A percentile compares a stretch with the other conserved stretches of the same genome.
Conservation (phyloP, 1,140 invertebrate species). For the Polyergus mexicanus region DNA sequence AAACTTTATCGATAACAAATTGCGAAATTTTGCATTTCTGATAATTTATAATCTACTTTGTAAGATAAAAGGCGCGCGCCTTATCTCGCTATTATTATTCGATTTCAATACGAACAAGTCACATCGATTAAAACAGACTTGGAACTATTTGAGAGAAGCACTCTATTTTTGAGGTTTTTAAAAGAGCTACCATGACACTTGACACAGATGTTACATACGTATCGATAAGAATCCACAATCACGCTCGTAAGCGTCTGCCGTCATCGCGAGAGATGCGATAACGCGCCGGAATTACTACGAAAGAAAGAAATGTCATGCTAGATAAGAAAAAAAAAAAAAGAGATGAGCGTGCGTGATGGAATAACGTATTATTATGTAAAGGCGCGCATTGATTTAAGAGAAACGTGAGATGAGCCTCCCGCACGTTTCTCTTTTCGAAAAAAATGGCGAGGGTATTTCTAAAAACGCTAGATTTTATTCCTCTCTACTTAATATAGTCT, state of each 20-base stretch:
- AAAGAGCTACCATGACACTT: not conserved
- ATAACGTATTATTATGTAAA: conserved; percentile 22
- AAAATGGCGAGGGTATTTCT: not conserved
- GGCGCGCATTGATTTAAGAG: not conserved
- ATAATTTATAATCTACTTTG: conserved; percentile 16
- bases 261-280: not conserved
- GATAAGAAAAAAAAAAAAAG: not conserved
- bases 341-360: not conserved
- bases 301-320: conserved; percentile 4
- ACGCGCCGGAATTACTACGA: conserved; percentile 3
- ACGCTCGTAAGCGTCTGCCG: not conserved
- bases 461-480: not conserved
- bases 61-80: not conserved
- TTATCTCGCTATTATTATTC: not conserved
- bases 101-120: not conserved
- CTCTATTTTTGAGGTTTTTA: not conserved
- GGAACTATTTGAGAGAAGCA: too few relatives aligned
- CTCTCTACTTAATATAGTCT: not conserved
- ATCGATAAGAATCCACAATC: not conserved
- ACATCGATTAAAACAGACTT: not conserved
- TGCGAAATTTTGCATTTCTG: not conserved
- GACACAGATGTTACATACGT: not conserved
- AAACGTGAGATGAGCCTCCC: not conserved
- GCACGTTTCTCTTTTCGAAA: not conserved
- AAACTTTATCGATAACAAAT: conserved; percentile 13